phyloP scores from a whole-genome alignment of 2,888 invertebrate species.

The Linnaemya tessellans region DNA sequence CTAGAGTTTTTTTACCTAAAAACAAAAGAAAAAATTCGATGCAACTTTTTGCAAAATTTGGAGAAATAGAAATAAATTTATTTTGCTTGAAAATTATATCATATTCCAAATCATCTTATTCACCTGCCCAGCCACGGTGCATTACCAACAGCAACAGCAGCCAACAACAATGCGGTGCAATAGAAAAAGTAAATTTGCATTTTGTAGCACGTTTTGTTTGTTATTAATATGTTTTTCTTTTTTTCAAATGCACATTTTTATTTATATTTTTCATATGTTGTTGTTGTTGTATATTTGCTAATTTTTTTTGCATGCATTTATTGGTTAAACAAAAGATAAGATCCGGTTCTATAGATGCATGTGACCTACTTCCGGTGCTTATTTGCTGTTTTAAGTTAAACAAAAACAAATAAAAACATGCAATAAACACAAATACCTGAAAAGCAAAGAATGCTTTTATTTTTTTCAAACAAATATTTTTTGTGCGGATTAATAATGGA shows the following conservation, averaged over 20 bases:
- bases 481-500: conserved; percentile 14
- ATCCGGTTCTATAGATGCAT: conserved; percentile 72
- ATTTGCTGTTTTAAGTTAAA: conserved; percentile 34
- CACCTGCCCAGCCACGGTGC: not conserved
- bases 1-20: too few relatives aligned
- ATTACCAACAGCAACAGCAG: not conserved
- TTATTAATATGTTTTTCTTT: conserved; percentile 43
- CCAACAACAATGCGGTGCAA: conserved; percentile 18
- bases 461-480: conserved; percentile 25
- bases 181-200: conserved; percentile 62
- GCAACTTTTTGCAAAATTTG: too few relatives aligned
- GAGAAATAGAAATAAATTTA: not conserved
- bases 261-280: conserved; percentile 3
- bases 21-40: too few relatives aligned
- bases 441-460: conserved; percentile 21
- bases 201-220: conserved; percentile 68
- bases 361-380: conserved; percentile 73
- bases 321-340: conserved; percentile 67
- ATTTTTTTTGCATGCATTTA: conserved; percentile 54
- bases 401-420: conserved; percentile 19
- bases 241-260: conserved; percentile 41
- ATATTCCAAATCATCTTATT: not conserved
- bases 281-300: not conserved
- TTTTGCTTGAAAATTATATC: not conserved
- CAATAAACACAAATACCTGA: conserved; percentile 31